Evolutionary conservation across 2,888 invertebrate genomes (phyloP), one percentile per base, ranked within the genome.

Genomic region (Eupithecia abbreviata): DNA sequence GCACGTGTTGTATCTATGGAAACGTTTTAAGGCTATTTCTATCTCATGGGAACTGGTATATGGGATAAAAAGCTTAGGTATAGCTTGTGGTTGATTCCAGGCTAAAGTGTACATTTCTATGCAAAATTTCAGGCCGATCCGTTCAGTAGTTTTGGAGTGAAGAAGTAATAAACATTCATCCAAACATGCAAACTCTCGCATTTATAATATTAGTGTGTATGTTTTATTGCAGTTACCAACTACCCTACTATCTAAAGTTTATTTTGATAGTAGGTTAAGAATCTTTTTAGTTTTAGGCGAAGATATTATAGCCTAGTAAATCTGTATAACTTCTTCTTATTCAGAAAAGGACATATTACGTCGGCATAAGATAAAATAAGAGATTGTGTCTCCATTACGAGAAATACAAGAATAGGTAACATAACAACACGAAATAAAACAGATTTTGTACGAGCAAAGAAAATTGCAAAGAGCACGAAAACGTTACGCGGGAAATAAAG

Each of bases 381-480:
- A 73, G 71, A 65, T 71, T 73, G 41, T 51, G 41, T 73, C 42
- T 41, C 67, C 30, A 10, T 30, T 45, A 51, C 47, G 30, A 77
- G 62, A 47, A 67, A 66, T 62, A 72, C 74, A 73, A 76, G 75
- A 77, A 51, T 68, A 78, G 73, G 76, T 78, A 58, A 58, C 58
- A 58, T 18, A 73, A 65, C 65, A 73, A 77, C 75, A 77, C 62
- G 62, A 77, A 80, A 80, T 78, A 81, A 79, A 77, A 78, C 75
- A 77, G 77, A 80, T 79, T 81, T 81, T 74, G 72, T 77, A 76
- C 72, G 79, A 77, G 78, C 72, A 79, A 78, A 49, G 77, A 79
- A 79, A 80, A 79, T 82, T 71, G 79, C 77, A 80, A 80, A 80
- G 80, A 79, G 75, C 85, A 84, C 83, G 80, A 85, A 84, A 82